Conservation (phyloP, 2,797 vertebrate genomes). For the Geotrypetes seraphini region DNA sequence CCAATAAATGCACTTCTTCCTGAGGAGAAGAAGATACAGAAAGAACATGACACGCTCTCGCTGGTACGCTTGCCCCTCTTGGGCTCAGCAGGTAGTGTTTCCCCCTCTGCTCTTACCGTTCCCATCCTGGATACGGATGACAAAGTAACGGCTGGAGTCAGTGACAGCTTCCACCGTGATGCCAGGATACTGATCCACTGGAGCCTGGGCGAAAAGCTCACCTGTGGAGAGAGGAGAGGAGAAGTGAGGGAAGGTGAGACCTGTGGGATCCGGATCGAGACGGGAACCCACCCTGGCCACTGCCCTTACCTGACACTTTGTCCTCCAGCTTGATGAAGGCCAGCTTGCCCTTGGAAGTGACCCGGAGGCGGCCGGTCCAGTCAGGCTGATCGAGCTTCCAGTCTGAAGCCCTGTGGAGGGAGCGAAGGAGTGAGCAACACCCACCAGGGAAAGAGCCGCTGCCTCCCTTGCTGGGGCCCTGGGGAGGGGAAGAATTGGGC, state of each 20-base stretch:
- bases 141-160: slow-evolving; percentile 90
- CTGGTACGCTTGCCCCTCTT: no score
- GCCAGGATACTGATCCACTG: slow-evolving; percentile 78
- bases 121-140: slow-evolving; percentile 86
- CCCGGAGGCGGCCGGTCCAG: slow-evolving; percentile 86
- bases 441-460: background rate
- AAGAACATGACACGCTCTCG: background rate
- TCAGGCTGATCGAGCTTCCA: slow-evolving; percentile 93
- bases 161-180: slow-evolving; percentile 80
- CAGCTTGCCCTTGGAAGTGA: slow-evolving; percentile 84
- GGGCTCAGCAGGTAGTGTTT: no score
- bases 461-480: no score
- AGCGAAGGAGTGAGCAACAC: slow-evolving; percentile 5
- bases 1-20: slow-evolving; percentile 91
- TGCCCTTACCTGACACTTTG: slow-evolving; percentile 79
- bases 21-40: slow-evolving; percentile 26
- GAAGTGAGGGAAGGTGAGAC: no score
- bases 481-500: no score
- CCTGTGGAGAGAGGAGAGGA: slow-evolving; percentile 43
- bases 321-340: slow-evolving; percentile 89
- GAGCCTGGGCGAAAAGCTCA: slow-evolving; percentile 86
- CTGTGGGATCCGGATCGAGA: no score
- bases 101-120: slow-evolving; percentile 54
- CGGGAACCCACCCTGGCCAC: no score
- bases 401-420: slow-evolving; percentile 77